phyloP scores from a whole-genome alignment of 23 tunicate species.

The Trididemnum nubilum region DNA sequence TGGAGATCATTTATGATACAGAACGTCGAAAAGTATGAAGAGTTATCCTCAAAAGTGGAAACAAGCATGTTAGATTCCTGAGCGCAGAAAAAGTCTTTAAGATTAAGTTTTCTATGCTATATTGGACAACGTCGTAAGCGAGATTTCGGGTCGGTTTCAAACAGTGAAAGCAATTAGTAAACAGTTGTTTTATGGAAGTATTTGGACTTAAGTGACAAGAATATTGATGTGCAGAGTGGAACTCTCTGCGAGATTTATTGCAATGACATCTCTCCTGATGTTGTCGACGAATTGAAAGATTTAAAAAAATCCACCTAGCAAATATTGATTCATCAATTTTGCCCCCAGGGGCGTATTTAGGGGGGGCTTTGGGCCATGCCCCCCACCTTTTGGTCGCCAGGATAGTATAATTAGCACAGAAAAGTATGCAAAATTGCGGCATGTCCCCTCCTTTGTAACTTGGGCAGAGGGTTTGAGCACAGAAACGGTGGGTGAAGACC shows the following conservation, averaged over 20 bases:
- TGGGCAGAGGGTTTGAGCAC: too few relatives aligned
- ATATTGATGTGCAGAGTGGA: not conserved
- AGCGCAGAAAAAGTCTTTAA: not conserved
- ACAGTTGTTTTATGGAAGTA: not conserved
- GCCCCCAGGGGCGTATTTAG: too few relatives aligned
- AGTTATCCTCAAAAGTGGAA: not conserved
- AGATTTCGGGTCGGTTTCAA: not conserved
- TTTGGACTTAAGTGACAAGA: not conserved
- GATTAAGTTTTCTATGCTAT: not conserved
- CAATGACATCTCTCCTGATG: constrained; percentile 10
- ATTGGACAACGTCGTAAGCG: not conserved
- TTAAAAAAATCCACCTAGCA: constrained; percentile 4
- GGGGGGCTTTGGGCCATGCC: too few relatives aligned
- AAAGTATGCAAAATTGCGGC: too few relatives aligned
- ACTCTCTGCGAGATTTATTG: not conserved
- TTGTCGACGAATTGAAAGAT: constrained; percentile 1
- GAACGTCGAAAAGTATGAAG: not conserved
- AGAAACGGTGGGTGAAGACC: too few relatives aligned
- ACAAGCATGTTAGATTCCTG: not conserved
- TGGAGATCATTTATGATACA: not conserved
- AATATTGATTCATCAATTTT: not conserved
- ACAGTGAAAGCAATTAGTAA: not conserved
- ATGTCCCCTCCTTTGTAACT: too few relatives aligned
- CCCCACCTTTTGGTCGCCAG: too few relatives aligned
- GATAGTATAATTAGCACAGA: too few relatives aligned